These are phyloP conservation scores for Amphiura filiformis DNA, from an alignment of 35 echinoderm and acorn worm genomes.

Conservation along the genomic window DNA sequence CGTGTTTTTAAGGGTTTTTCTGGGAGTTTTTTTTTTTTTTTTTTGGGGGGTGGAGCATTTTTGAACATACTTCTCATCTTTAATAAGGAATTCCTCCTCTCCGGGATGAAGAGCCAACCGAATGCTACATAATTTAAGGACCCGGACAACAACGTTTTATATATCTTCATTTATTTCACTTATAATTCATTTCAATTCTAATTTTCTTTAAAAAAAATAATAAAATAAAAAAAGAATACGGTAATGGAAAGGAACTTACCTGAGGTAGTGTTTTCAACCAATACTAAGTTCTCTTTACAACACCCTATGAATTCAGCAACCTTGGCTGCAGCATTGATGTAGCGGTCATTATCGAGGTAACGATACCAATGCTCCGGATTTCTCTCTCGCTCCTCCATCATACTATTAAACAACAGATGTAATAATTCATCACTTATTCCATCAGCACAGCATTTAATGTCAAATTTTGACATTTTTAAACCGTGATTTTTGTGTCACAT, in stretches of 20 bases:
- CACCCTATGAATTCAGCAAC: background rate
- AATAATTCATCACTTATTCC: too few species aligned
- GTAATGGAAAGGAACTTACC: too few species aligned
- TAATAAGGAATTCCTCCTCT: background rate
- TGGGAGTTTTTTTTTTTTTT: too few species aligned
- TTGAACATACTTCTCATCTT: too few species aligned
- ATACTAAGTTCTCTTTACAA: background rate
- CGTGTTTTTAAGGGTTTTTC: too few species aligned
- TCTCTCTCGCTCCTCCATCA: slow-evolving; percentile 48
- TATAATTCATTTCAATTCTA: background rate
- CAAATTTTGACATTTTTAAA: too few species aligned
- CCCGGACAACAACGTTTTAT: background rate
- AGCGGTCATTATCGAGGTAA: background rate
- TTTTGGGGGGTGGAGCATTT: too few species aligned
- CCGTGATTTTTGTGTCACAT: too few species aligned
- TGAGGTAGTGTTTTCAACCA: background rate
- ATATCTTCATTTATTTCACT: background rate
- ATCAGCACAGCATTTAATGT: too few species aligned
- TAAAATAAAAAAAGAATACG: too few species aligned
- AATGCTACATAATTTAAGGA: background rate
- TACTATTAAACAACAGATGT: background rate
- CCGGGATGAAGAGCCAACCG: background rate
- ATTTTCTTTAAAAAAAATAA: background rate
- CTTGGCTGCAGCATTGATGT: background rate
- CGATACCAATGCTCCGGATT: slow-evolving; percentile 45